These are phyloP conservation scores for Calycopis cecrops DNA, from an alignment of 1,140 invertebrate species.

Conservation along the genomic window DNA sequence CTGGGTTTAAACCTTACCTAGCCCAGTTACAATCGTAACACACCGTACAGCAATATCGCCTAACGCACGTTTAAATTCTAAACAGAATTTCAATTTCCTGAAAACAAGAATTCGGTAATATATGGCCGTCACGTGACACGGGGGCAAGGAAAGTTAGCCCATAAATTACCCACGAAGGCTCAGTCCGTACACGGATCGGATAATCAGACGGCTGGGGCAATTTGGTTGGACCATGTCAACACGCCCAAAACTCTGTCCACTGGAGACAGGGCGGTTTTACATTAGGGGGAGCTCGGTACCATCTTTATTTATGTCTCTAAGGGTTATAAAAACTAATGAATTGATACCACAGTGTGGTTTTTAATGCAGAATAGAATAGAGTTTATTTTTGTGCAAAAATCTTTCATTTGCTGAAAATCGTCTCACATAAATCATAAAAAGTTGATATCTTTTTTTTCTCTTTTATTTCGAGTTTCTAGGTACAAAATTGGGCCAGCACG, in stretches of 20 bases:
- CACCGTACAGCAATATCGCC: too few relatives aligned
- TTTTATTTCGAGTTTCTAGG: too few relatives aligned
- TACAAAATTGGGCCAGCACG: too few relatives aligned
- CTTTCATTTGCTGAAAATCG: too few relatives aligned
- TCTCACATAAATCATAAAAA: too few relatives aligned
- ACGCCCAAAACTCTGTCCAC: conserved; percentile 5
- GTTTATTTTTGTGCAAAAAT: too few relatives aligned
- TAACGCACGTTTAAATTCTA: conserved; percentile 7
- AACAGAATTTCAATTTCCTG: conserved; percentile 12
- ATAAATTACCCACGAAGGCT: conserved; percentile 5
- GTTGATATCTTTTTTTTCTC: too few relatives aligned
- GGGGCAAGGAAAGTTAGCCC: conserved; percentile 7
- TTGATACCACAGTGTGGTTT: too few relatives aligned
- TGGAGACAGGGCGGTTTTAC: conserved; percentile 2
- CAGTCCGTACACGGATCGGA: neutral
- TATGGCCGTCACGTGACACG: conserved; percentile 2
- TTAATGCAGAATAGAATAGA: too few relatives aligned
- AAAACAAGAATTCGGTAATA: neutral
- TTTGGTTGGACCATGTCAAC: conserved; percentile 10
- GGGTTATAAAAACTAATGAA: neutral
- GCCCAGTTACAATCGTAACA: too few relatives aligned
- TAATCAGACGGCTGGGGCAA: conserved; percentile 5
- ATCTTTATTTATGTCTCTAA: neutral
- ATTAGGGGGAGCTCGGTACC: neutral
- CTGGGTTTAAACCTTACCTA: too few relatives aligned